Base-by-base conservation (phyloP, 37 sponge, comb jelly and placozoan species). In the Petrosia ficiformis region DNA sequence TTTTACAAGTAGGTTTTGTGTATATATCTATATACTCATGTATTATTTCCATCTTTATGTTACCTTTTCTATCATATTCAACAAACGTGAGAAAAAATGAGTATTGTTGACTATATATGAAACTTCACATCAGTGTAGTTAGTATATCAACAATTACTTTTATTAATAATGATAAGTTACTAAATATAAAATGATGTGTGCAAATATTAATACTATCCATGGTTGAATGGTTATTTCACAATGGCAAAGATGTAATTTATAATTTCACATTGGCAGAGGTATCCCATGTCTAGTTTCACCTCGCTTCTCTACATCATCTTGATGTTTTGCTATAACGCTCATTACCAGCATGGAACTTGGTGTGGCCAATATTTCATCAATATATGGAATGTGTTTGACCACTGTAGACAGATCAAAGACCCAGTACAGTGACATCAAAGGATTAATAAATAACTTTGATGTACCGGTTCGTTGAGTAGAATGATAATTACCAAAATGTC, bases 381-480 rank as follows among this genome's bases (percentile, higher is more conserved):
- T 29, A 56, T 91, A 85, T 1, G 71, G 79, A 43, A 91, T 91
- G 25, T 85, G 63, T 5, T 74, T 36, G 28, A 67, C 70, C 26
- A 91, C 64, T 33, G 29, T 65, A 2, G 19, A 30, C 35, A 91
- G 42, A 2, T 78, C 77, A 82, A 81, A 91, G 2, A 79, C 73
- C 92, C 92, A 91, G 33, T 74, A 77, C 26, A 91, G 68, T 14
- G 75, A 34, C 92, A 91, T 91, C 44, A 91, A 54, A 35, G 86
- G 84, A 63, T 91, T 91, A 64, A 91, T 86, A 57, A 85, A 91
- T 6, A 86, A 77, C 57, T 86, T 73, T 4, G 87, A 86, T 24
- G 58, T 35, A 21, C 57, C 66, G 25, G 92, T 91, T 44, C 92
- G 67, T 35, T 41, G 28, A 10, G 83, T 86, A 1, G 80, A 68